Base-by-base conservation (phyloP, 2,797 vertebrate species). In the Phrynocephalus guinanensis region DNA sequence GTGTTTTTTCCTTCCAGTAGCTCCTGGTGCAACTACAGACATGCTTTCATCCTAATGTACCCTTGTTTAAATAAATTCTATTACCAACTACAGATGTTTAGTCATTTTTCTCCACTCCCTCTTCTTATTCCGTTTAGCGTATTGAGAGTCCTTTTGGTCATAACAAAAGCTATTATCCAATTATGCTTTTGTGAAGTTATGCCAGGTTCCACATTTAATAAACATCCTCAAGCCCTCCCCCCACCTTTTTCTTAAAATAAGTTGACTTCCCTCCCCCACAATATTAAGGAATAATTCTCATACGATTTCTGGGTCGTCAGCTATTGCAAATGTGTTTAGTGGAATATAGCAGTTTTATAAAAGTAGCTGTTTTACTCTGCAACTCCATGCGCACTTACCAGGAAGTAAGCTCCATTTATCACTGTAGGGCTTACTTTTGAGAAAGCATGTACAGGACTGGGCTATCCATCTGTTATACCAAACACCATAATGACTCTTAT, bases 321-420 rank as follows among this genome's bases (percentile, higher is more conserved):
- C 84, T 11, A 7, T 48, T 78, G 91, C 86, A 78, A 1, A 3
- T 33, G 13, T 38, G 66, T 84, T 80, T 72, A 90, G 16, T 44
- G 60, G 92, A 87, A 89, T 0, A 88, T 84, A 79, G 82, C 89
- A 86, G 1, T 63, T 0, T 7, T 1, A n/a, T 8, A 52, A 24
- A 16, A 33, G 24, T 26, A 60, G 28, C 56, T 82, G 81, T 63
- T 22, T 83, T 44, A 91, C 22, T 11, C 50, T 73, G 30, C 16
- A 79, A 63, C 56, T 7, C 33, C 11, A 50, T 48, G 38, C 2
- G 16, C 9, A 3, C 5, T 3, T 30, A 82, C 28, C 60, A 82
- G 86, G 56, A 82, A 82, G 38, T 75, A 76, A 82, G 70, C 5
- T 10, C 44, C 56, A 82, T 33, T 66, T 50, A 87, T 75, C 56